Evolutionary conservation across 2,888 invertebrate species (phyloP).

Genomic region (Pharmacophagus antenor): DNA sequence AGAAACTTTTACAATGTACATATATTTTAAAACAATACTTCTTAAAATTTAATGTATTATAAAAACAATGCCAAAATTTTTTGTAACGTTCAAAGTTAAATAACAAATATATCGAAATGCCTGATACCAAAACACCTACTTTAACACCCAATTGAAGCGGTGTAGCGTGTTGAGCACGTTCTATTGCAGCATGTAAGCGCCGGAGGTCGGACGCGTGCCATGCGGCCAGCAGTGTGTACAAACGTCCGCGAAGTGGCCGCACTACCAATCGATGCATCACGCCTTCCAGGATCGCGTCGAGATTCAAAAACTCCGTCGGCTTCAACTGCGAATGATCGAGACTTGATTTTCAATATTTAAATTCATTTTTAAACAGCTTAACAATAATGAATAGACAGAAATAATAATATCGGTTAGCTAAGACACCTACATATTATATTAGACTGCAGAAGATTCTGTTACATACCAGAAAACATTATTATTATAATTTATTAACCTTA

Average conservation of each 20-base stretch:
- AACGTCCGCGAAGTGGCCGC: conserved; percentile 89
- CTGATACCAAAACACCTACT: conserved; percentile 65
- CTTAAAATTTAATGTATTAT: no score
- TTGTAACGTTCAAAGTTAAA: background rate
- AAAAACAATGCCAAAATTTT: background rate
- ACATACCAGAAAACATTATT: no score
- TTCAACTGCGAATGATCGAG: conserved; percentile 81
- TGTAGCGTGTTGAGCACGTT: conserved; percentile 84
- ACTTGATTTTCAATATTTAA: background rate
- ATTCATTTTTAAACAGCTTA: background rate
- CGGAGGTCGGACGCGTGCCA: conserved; percentile 92
- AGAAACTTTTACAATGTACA: no score
- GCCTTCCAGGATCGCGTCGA: conserved; percentile 96
- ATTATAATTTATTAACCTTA: conserved; percentile 76
- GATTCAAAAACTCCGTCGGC: conserved; percentile 94
- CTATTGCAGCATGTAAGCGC: conserved; percentile 85
- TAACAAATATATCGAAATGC: no score
- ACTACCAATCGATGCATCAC: conserved; percentile 96
- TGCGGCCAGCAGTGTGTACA: conserved; percentile 92
- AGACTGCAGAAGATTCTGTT: background rate
- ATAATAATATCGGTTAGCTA: no score
- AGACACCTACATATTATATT: background rate
- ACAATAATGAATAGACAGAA: no score
- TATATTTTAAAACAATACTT: no score
- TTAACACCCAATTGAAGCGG: conserved; percentile 85